A percentile compares a stretch with the other conserved stretches of the same genome.
These are phyloP conservation scores for Lethocerus indicus DNA, from an alignment of 1,140 invertebrate species.

Conservation along the genomic window DNA sequence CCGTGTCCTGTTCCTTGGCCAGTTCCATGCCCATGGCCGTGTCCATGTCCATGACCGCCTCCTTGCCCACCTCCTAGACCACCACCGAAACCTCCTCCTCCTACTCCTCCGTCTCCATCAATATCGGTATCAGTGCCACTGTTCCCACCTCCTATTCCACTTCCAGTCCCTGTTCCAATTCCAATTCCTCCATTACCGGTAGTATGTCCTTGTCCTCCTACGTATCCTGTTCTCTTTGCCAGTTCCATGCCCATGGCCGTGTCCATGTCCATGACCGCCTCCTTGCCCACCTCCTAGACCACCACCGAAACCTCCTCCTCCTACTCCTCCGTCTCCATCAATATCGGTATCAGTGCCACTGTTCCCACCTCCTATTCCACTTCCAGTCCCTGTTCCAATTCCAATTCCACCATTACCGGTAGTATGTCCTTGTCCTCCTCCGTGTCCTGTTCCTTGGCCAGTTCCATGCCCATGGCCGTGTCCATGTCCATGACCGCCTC, in stretches of 20 bases:
- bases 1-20: not conserved
- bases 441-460: not conserved
- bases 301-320: not conserved
- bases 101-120: not conserved
- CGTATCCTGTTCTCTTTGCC: not conserved
- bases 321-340: too few relatives aligned
- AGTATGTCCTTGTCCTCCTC: not conserved
- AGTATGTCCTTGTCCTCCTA: not conserved
- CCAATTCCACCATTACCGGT: too few relatives aligned
- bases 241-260: not conserved
- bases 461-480: not conserved
- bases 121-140: too few relatives aligned
- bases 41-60: not conserved
- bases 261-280: not conserved
- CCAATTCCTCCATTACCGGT: too few relatives aligned
- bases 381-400: too few relatives aligned
- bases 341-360: too few relatives aligned
- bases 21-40: not conserved
- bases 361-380: too few relatives aligned
- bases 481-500: not conserved
- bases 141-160: too few relatives aligned
- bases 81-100: slow-evolving; percentile 2
- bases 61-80: not conserved
- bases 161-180: too few relatives aligned
- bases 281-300: not conserved